These are phyloP conservation scores for Drosophila athabasca DNA, from an alignment of 1,140 invertebrate species.

Conservation along the genomic window DNA sequence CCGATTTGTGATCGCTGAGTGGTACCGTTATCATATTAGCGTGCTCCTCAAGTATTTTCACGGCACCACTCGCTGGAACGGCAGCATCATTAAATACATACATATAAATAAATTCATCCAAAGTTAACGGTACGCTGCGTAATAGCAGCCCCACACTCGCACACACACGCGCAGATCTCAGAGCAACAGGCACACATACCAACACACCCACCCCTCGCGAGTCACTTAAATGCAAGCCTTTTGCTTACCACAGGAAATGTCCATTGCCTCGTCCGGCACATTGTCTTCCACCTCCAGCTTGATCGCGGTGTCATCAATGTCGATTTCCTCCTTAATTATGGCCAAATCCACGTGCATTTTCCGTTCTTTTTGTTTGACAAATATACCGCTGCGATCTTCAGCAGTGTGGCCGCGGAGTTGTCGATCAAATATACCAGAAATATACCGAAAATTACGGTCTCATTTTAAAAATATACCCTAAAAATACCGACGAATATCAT, in stretches of 20 bases:
- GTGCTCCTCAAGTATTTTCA: conserved; percentile 52
- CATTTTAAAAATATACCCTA: too few species aligned
- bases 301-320: conserved; percentile 53
- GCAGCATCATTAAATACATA: background rate
- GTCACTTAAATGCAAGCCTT: conserved; percentile 9
- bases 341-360: conserved; percentile 36
- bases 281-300: conserved; percentile 52
- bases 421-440: background rate
- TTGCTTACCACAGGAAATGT: conserved; percentile 50
- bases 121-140: conserved; percentile 65
- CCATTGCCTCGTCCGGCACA: background rate
- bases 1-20: conserved; percentile 42
- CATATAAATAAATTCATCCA: background rate
- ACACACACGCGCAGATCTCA: conserved; percentile 5
- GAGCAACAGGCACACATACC: conserved; percentile 23
- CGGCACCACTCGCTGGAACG: conserved; percentile 21
- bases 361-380: conserved; percentile 41
- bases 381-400: conserved; percentile 66
- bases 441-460: too few species aligned
- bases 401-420: conserved; percentile 20
- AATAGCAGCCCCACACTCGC: conserved; percentile 34
- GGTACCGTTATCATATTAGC: conserved; percentile 55
- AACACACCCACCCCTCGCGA: conserved; percentile 15
- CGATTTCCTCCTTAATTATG: conserved; percentile 44
- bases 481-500: too few species aligned